Evolutionary conservation across 1,140 invertebrate species (phyloP), one percentile per base, ranked within the genome.

Genomic region (Drosophila murphyi): DNA sequence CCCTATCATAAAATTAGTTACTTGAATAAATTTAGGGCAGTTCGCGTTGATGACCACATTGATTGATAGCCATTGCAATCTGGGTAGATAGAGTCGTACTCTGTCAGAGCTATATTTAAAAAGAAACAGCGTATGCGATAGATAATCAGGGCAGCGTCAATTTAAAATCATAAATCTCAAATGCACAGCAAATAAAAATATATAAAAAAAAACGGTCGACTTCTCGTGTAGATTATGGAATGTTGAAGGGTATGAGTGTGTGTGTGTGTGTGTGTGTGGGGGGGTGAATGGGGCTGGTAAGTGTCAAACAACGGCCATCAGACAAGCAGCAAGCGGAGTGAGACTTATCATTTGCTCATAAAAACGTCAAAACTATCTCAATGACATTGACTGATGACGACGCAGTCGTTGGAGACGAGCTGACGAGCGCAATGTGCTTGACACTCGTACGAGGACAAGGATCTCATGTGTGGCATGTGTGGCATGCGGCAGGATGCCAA

Each of bases 351-450:
- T 89, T 74, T 78, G 78, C 80, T 81, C 80, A 82, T 91, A 91
- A 91, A 89, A 89, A 86, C 90, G 86, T 89, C 86, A 88, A 87
- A 90, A 90, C 87, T 90, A 82, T 90, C 82, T 80, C 63, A 67
- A 62, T 83, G 87, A 90, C 87, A 80, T 83, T 90, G 87, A 90
- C 74, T 90, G 87, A 90, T 90, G 80, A 82, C 87, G 77, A 59
- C 51, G 54, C n/a, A 56, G 37, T 43, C 20, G 20, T 20, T 20
- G 20, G 48, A 65, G 54, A 60, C n/a, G 54, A 55, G 20, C 20
- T 20, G 43, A 47, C 28, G 31, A 35, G 56, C 41, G 41, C 57
- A 47, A 47, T 45, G 56, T 43, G 39, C 59, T 70, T 78, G 63
- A 77, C 77, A 77, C 60, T 73, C 71, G 56, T 20, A 20, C 20